Evolutionary conservation across 2,888 invertebrate species (phyloP).

Genomic region (Nomada goodeniana): DNA sequence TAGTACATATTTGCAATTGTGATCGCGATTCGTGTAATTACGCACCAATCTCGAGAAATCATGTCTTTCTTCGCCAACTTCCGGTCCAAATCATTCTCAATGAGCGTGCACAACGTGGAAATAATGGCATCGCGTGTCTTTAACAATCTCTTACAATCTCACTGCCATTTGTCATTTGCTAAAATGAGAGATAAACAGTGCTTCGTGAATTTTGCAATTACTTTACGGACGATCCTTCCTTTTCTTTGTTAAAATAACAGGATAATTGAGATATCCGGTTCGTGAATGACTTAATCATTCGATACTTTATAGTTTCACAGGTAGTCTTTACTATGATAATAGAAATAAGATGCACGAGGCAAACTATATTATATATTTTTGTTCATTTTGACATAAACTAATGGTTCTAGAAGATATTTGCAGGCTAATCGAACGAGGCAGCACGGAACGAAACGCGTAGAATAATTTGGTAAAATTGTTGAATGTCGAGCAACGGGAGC

Average conservation of each 20-base stretch:
- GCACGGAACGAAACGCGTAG: not conserved
- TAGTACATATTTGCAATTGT: not conserved
- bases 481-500: conserved; percentile 64
- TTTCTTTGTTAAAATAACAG: not conserved
- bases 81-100: conserved; percentile 44
- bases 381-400: not conserved
- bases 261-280: not conserved
- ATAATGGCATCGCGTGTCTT: conserved; percentile 4
- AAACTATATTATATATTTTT: not conserved
- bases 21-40: conserved; percentile 43
- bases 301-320: not conserved
- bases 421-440: conserved; percentile 25
- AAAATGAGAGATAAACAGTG: conserved; percentile 10
- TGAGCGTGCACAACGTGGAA: conserved; percentile 3
- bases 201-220: not conserved
- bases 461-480: conserved; percentile 20
- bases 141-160: not conserved
- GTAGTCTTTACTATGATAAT: too few relatives aligned
- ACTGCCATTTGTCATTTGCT: not conserved
- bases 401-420: conserved; percentile 40
- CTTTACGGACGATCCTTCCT: not conserved
- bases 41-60: conserved; percentile 8
- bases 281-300: not conserved
- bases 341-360: too few relatives aligned
- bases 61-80: conserved; percentile 35